Conservation (phyloP, 2,888 invertebrate genomes). For the Sarcophaga caerulescens region DNA sequence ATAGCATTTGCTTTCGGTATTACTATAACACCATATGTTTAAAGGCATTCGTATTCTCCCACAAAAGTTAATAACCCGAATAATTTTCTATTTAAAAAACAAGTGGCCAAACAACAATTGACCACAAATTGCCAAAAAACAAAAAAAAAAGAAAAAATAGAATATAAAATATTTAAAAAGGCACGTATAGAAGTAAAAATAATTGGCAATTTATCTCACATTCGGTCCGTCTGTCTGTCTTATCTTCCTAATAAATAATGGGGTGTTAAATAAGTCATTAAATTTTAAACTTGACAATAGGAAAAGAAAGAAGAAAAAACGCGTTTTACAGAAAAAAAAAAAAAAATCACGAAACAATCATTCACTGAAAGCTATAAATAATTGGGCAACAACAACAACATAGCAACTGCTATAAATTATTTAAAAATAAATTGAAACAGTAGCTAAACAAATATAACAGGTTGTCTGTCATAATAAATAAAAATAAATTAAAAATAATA, state of each 20-base stretch:
- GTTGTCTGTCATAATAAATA: conserved; percentile 27
- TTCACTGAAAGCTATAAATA: neutral
- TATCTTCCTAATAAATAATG: conserved; percentile 33
- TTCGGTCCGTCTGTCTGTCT: neutral
- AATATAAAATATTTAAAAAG: too few species aligned
- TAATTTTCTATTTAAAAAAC: too few species aligned
- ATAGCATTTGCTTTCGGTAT: too few species aligned
- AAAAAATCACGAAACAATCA: neutral
- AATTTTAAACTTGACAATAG: conserved; percentile 52
- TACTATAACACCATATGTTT: too few species aligned
- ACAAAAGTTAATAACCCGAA: conserved; percentile 18
- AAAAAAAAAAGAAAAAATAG: too few species aligned
- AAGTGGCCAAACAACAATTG: neutral
- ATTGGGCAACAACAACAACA: too few species aligned
- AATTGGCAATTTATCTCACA: neutral
- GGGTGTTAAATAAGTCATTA: conserved; percentile 63
- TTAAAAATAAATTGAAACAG: conserved; percentile 38
- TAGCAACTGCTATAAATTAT: neutral
- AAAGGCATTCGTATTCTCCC: neutral
- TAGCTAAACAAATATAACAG: conserved; percentile 31
- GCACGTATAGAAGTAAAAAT: too few species aligned
- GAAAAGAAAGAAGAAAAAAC: conserved; percentile 5
- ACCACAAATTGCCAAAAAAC: neutral
- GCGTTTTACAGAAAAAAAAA: conserved; percentile 26
- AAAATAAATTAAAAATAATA: too few species aligned